Percentiles rank a stretch among this genome's conserved stretches.
phyloP scores from a whole-genome alignment of 1,140 invertebrate genomes.

The Dolichoris vasculosae region DNA sequence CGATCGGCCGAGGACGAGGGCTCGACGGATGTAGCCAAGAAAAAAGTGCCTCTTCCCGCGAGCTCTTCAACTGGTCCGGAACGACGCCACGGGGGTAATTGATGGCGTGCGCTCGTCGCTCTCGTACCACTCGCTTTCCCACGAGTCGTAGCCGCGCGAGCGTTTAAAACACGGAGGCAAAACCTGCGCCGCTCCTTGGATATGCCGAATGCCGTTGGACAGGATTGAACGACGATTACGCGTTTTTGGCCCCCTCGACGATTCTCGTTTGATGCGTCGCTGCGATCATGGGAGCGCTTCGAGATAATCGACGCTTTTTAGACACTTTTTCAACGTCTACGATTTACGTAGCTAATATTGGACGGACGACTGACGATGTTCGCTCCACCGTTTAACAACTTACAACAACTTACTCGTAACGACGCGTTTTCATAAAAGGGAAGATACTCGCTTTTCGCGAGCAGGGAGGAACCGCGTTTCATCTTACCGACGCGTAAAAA shows the following conservation, averaged over 20 bases:
- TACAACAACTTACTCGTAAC: no score
- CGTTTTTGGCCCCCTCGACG: neutral
- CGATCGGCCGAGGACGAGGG: neutral
- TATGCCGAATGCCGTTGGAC: constrained; percentile 62
- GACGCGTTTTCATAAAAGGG: no score
- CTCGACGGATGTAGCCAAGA: neutral
- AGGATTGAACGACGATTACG: constrained; percentile 37
- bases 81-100: constrained; percentile 30
- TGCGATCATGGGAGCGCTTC: neutral
- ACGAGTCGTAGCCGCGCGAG: constrained; percentile 56
- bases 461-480: no score
- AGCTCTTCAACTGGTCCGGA: constrained; percentile 12
- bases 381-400: no score
- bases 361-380: no score
- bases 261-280: neutral
- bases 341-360: no score
- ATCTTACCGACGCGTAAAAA: no score
- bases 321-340: no score
- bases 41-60: neutral
- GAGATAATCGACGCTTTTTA: neutral
- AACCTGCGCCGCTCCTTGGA: constrained; percentile 60
- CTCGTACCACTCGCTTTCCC: no score
- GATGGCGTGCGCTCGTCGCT: constrained; percentile 52
- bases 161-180: constrained; percentile 69
- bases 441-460: no score